Evolutionary conservation across 2,888 invertebrate genomes (phyloP), one percentile per base, ranked within the genome.

Genomic region (Amorpha juglandis): DNA sequence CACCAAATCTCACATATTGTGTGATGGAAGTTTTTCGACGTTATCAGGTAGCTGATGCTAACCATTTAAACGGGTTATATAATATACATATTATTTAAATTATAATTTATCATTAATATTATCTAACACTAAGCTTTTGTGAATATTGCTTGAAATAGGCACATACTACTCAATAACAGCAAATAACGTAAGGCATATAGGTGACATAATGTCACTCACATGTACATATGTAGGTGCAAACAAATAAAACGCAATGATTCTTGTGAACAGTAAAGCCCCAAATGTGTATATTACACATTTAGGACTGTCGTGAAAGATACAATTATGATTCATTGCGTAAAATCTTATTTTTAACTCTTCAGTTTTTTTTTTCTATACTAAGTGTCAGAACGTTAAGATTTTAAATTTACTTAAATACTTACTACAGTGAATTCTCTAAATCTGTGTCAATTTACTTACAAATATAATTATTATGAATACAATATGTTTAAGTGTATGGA

Each of bases 401-500:
- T 38, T 16, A n/a, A 16, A 11, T 4, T 55, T 38, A 58, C 58
- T 16, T 58, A 58, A 55, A 58, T 58, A 58, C 42, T 58, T 58
- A 58, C 19, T 58, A 58, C 58, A 19, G 58, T 42, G 58, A 21
- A 35, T 55, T 35, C 35, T 62, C 19, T 27, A 21, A 47, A 63
- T 48, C 27, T 63, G 48, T 27, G 63, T 48, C 48, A 33, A 33
- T 16, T 63, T 38, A 58, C 58, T 11, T 19, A 42, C 19, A 50
- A 9, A 55, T 12, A 42, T 58, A 38, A 42, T 19, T 58, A 42
- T 58, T 42, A 42, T 19, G 6, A 19, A 42, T 58, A 58, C 42
- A 27, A 27, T 27, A 63, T 21, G 11, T 33, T 51, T 63, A 48
- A 63, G 65, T 70, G 64, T 65, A 63, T 53, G 67, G 68, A 55